These are phyloP conservation scores for Tragelaphus eurycerus DNA, from an alignment of 2,797 vertebrate species.

Conservation along the genomic window DNA sequence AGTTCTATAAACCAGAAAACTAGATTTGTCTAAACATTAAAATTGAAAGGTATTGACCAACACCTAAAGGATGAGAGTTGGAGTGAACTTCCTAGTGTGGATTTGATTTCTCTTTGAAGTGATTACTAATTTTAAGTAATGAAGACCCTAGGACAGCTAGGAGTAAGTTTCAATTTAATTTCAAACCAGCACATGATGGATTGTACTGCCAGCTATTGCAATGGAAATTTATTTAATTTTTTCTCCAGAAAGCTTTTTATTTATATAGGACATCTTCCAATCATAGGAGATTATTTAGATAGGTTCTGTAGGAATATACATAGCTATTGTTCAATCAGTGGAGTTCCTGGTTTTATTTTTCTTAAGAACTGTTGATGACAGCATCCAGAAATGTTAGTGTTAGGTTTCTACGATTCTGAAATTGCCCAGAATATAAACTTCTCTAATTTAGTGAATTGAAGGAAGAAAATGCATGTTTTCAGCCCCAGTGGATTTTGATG, in stretches of 20 bases:
- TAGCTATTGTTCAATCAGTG: conserved; percentile 62
- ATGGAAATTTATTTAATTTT: conserved; percentile 50
- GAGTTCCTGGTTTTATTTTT: conserved; percentile 58
- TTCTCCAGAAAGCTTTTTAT: conserved; percentile 55
- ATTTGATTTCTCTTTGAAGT: conserved; percentile 56
- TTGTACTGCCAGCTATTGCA: conserved; percentile 36
- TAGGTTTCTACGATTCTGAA: conserved; percentile 43
- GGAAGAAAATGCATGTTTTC: conserved; percentile 51
- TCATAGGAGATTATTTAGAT: conserved; percentile 63
- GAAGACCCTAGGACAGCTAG: neutral
- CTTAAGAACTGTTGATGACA: conserved; percentile 49
- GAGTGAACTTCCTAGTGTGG: neutral
- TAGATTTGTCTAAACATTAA: neutral
- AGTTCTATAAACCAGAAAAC: neutral
- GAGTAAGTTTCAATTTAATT: conserved; percentile 64
- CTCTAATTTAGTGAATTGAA: conserved; percentile 31
- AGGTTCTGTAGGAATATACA: conserved; percentile 48
- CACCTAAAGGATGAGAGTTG: conserved; percentile 18
- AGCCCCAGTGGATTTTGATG: conserved; percentile 4
- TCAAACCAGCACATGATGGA: conserved; percentile 41
- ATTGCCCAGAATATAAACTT: conserved; percentile 55
- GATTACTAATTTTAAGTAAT: conserved; percentile 45
- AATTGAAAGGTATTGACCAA: conserved; percentile 37
- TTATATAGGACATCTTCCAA: conserved; percentile 62
- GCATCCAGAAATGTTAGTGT: conserved; percentile 54